A percentile compares a stretch with the other conserved stretches of the same genome.
phyloP scores from a whole-genome alignment of 2,113 vertebrate species.

The Corythaeola cristata region DNA sequence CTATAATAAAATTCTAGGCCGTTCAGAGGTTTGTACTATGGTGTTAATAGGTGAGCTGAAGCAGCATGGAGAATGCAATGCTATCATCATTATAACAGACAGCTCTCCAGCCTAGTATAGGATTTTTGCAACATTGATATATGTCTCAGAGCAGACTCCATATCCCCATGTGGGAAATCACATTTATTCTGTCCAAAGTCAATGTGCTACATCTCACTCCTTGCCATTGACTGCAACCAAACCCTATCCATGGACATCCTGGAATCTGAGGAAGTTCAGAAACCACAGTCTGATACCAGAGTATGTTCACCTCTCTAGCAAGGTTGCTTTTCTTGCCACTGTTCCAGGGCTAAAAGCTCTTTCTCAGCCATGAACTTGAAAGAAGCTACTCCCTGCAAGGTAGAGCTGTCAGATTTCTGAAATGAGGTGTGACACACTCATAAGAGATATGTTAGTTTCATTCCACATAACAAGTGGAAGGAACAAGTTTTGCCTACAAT shows the following conservation, averaged over 20 bases:
- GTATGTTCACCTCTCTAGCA: neutral
- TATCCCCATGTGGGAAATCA: neutral
- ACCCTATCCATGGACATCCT: neutral
- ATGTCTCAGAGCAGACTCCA: neutral
- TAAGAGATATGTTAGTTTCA: neutral
- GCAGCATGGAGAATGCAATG: neutral
- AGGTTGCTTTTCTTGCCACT: neutral
- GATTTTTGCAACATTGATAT: neutral
- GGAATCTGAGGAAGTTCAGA: neutral
- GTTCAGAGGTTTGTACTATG: neutral
- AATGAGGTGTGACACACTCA: neutral
- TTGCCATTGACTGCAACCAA: neutral
- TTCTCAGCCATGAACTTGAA: constrained; percentile 8
- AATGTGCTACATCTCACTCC: neutral
- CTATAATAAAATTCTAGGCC: neutral
- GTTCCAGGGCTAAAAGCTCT: neutral
- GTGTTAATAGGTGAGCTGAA: neutral
- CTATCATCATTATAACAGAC: neutral
- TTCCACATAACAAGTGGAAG: neutral
- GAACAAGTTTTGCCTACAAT: neutral
- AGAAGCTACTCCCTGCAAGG: neutral
- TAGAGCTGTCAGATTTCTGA: neutral
- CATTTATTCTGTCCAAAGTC: neutral
- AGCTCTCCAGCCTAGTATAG: neutral
- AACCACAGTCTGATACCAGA: neutral